Conservation (phyloP, 2,113 vertebrate species). For the Trematocara nigrifrons region DNA sequence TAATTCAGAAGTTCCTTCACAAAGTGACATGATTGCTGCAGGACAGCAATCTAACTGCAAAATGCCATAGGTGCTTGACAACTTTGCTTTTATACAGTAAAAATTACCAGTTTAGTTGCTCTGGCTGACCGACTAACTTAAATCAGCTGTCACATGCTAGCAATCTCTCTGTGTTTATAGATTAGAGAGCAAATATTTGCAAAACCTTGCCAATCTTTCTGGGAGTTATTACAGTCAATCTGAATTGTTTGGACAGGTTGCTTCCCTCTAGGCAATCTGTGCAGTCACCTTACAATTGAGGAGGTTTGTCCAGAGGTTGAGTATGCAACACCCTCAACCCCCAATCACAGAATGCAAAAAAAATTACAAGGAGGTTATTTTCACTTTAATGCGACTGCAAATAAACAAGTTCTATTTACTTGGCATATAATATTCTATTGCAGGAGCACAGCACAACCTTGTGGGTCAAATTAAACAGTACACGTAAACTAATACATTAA, state of each 20-base stretch:
- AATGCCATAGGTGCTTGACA: neutral
- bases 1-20: neutral
- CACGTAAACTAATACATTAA: neutral
- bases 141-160: neutral
- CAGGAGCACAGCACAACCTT: slow-evolving; percentile 9
- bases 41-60: neutral
- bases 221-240: neutral
- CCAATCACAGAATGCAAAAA: neutral
- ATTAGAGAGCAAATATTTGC: neutral
- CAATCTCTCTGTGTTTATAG: neutral
- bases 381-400: neutral
- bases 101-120: neutral
- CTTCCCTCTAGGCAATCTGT: neutral
- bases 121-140: neutral
- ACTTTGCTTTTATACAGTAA: neutral
- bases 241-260: neutral
- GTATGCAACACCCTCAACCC: neutral
- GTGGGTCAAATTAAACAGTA: slow-evolving; percentile 14
- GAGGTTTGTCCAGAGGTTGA: neutral
- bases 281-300: neutral
- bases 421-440: neutral
- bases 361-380: neutral
- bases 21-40: neutral
- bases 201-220: neutral
- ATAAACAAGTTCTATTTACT: neutral